phyloP scores from a whole-genome alignment of 2,797 vertebrate species.

The Tarsius wallacei region DNA sequence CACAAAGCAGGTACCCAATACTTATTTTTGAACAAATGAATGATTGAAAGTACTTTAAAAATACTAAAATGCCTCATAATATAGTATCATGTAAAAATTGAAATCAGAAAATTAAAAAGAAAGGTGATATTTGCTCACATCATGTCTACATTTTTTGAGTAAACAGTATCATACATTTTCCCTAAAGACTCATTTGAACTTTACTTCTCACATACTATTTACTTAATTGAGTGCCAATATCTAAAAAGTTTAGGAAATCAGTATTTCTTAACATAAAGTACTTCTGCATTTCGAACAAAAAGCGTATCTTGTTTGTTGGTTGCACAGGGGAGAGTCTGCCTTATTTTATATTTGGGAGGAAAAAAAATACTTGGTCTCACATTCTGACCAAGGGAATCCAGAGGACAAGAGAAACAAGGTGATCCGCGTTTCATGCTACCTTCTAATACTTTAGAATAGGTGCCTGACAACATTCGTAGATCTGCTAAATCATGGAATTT shows the following conservation, averaged over 20 bases:
- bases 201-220: background rate
- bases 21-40: background rate
- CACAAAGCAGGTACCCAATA: background rate
- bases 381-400: background rate
- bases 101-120: constrained; percentile 18
- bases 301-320: constrained; percentile 23
- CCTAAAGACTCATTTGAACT: background rate
- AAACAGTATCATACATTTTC: background rate
- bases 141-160: constrained; percentile 41
- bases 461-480: background rate
- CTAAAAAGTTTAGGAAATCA: constrained; percentile 23
- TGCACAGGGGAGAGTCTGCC: background rate
- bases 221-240: background rate
- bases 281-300: background rate
- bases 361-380: background rate
- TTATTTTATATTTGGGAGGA: constrained; percentile 8
- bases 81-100: background rate
- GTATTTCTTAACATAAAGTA: constrained; percentile 36
- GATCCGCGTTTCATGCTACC: background rate
- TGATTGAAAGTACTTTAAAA: background rate
- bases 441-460: background rate
- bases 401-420: background rate
- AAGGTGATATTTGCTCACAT: background rate
- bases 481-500: background rate
- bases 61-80: background rate